A percentile compares a stretch with the other conserved stretches of the same genome.
Evolutionary conservation across 2,888 invertebrate species (phyloP).

Genomic region (Erynnis tages): DNA sequence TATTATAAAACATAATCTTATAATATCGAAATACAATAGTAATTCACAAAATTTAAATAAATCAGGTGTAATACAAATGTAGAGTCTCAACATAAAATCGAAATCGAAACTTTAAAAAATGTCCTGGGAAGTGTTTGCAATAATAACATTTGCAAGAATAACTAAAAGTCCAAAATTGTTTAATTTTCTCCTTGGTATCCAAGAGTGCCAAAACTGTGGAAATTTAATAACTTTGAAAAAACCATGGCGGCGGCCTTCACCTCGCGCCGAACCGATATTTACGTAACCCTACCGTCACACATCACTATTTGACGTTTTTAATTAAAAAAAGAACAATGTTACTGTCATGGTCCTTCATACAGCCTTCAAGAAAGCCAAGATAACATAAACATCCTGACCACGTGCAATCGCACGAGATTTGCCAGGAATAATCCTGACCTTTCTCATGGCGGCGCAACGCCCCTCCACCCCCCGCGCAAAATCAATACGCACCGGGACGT

Average conservation of each 20-base stretch:
- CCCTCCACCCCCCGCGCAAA: conserved; percentile 41
- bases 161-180: too few relatives aligned
- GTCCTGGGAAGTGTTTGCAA: too few relatives aligned
- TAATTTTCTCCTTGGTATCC: too few relatives aligned
- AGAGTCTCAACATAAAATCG: too few relatives aligned
- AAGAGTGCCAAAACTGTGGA: conserved; percentile 12
- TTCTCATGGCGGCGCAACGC: conserved; percentile 49
- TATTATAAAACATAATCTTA: too few relatives aligned
- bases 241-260: conserved; percentile 7
- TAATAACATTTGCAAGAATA: too few relatives aligned
- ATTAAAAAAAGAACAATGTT: too few relatives aligned
- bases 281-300: conserved; percentile 13
- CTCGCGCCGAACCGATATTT: conserved; percentile 8
- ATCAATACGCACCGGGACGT: conserved; percentile 58
- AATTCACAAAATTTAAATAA: too few relatives aligned
- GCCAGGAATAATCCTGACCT: conserved; percentile 56
- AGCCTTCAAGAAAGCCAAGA: conserved; percentile 17
- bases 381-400: conserved; percentile 33
- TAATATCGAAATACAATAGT: too few relatives aligned
- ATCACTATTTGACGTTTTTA: not conserved
- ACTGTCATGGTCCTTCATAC: not conserved
- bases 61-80: too few relatives aligned
- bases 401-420: conserved; percentile 33
- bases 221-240: conserved; percentile 13
- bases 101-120: too few relatives aligned